Base-by-base conservation (phyloP, 2,113 vertebrate genomes). In the Oenanthe oenanthe region DNA sequence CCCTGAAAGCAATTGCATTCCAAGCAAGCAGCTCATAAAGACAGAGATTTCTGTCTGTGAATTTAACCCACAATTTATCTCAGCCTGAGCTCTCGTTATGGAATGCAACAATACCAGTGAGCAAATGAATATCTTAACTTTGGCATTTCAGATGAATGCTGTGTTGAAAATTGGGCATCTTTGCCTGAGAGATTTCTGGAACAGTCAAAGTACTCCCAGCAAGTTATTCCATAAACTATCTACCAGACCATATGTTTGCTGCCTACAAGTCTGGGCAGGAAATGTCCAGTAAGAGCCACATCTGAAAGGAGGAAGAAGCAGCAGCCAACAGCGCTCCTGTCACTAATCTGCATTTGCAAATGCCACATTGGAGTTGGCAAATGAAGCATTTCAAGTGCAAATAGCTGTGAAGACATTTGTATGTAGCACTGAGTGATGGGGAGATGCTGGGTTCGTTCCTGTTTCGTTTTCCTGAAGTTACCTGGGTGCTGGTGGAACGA, bases 71-170 rank as follows among this genome's bases (percentile, higher is more conserved):
- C 92, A 63, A 68, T 79, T 96, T 26, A 21, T 97, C 94, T 93
- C 67, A 22, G 57, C 29, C 84, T 38, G 75, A 28, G 34, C 43
- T 42, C 92, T 43, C 24, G 3, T 80, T 96, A 93, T 10, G 50
- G 91, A 97, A 95, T 67, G 63, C 60, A 42, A 95, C 91, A 91
- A 75, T 26, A 62, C 4, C 26, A 97, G 94, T 2, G 63, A 89
- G 82, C 75, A 95, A 96, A 88, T 14, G 95, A 96, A 89, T 87
- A 90, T 82, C 97, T 97, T 97, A 93, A 96, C 92, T 96, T 40
- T 96, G 96, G 96, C 95, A 97, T 97, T 96, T 97, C 76, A 62
- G 89, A 96, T 5, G 85, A 34, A 26, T 61, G 73, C 70, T 91
- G 63, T 84, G 68, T 24, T 79, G 81, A 74, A 89, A 90, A 80